These are phyloP conservation scores for Saguinus imperator DNA, from an alignment of 2,113 vertebrate species.

Conservation along the genomic window DNA sequence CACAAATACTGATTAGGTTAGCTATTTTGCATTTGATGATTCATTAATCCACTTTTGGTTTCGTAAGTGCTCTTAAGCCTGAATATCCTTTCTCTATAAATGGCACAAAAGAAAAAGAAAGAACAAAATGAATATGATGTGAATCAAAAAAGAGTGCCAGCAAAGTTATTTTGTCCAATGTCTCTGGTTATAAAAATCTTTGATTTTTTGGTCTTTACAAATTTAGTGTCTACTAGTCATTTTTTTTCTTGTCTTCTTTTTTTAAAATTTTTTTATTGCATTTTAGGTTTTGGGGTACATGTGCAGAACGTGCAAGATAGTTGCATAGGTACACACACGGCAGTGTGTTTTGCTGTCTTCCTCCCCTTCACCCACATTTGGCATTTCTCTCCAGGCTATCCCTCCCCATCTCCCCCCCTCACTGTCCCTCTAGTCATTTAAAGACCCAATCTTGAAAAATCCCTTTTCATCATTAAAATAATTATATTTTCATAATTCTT, in stretches of 20 bases:
- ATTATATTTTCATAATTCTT: background rate
- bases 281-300: too few species aligned
- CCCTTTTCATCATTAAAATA: background rate
- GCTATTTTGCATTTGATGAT: background rate
- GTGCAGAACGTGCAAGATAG: too few species aligned
- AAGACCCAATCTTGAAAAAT: background rate
- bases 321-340: too few species aligned
- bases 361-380: too few species aligned
- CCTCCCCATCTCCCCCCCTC: too few species aligned
- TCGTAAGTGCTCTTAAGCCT: background rate
- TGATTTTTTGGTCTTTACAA: background rate
- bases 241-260: too few species aligned
- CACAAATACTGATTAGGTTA: background rate
- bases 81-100: accelerated
- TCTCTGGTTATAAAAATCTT: background rate
- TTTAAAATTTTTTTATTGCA: too few species aligned
- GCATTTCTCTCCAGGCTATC: too few species aligned
- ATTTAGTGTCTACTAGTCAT: background rate
- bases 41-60: background rate
- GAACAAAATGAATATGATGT: background rate
- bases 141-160: background rate
- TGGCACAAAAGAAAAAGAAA: background rate
- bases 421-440: background rate
- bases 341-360: too few species aligned
- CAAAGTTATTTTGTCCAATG: background rate